Base-by-base conservation (phyloP, 2,888 invertebrate species). In the Plebejus anna region DNA sequence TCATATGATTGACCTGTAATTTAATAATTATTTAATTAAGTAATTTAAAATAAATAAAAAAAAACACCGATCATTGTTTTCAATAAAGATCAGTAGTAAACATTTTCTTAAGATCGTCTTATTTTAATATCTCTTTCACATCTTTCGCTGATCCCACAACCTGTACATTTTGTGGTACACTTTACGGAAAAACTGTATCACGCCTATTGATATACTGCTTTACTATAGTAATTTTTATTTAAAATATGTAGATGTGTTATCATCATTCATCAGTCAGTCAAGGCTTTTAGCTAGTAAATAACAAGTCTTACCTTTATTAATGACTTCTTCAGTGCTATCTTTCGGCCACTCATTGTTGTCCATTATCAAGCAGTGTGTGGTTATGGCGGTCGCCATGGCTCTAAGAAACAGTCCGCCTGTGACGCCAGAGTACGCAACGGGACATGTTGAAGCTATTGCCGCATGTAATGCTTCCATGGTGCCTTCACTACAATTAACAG, bases 381-480 rank as follows among this genome's bases (percentile, higher is more conserved):
- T 84, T 75, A 96, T 85, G 47, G 96, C 82, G 0, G 95, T 89
- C 77, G 95, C 94, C 16, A 96, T 82, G 16, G 96, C 87, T 36
- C 94, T 90, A 0, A 94, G 85, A 82, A 96, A 95, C 16, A 96
- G 70, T 32, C 81, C 79, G 1, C 88, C 88, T 9, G 85, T 83
- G 36, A 81, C 81, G 4, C 87, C 87, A 61, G 81, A 77, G 78
- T 87, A 88, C n/a, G 87, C 82, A 22, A 80, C 76, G 75, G 89
- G 87, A 81, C 89, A 89, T 16, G 84, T 79, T 4, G 82, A 79
- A 32, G 83, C 79, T 36, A 88, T 82, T 70, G 82, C 81, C 11
- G 76, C 76, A 75, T 80, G 77, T 42, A 86, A 70, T 1, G 78
- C 75, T 75, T 85, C 84, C 85, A 86, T 76, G 16, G 6, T 57